Percentiles rank a stretch among this genome's conserved stretches.
phyloP scores from a whole-genome alignment of 2,888 invertebrate species.

The Operophtera brumata region DNA sequence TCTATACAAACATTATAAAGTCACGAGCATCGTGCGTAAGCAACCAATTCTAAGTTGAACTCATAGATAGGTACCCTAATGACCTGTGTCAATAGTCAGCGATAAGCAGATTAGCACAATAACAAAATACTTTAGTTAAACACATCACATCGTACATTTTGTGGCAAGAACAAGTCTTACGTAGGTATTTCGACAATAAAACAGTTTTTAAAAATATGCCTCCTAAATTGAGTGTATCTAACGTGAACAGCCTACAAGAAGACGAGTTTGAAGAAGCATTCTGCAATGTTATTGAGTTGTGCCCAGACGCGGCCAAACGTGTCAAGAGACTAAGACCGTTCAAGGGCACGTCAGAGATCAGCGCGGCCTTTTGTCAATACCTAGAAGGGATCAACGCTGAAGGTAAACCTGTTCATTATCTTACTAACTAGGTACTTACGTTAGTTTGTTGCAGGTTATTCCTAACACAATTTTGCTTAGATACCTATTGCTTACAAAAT shows the following conservation, averaged over 20 bases:
- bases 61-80: constrained; percentile 38
- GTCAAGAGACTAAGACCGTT: constrained; percentile 79
- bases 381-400: constrained; percentile 74
- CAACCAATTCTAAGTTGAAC: constrained; percentile 43
- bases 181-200: no score
- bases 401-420: constrained; percentile 60
- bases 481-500: not conserved
- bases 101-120: constrained; percentile 41
- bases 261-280: constrained; percentile 81
- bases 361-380: constrained; percentile 75
- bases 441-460: not conserved
- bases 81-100: constrained; percentile 39
- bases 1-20: no score
- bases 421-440: no score
- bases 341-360: constrained; percentile 64
- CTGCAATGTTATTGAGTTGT: constrained; percentile 83
- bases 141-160: not conserved
- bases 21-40: constrained; percentile 11
- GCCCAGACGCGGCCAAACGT: constrained; percentile 73
- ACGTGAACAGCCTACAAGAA: constrained; percentile 76
- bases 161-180: not conserved
- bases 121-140: constrained; percentile 11
- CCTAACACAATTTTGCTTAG: not conserved
- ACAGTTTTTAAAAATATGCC: constrained; percentile 18
- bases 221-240: constrained; percentile 56